Evolutionary conservation across 2,113 vertebrate genomes (phyloP), one percentile per base, ranked within the genome.

Genomic region (Lynx canadensis): DNA sequence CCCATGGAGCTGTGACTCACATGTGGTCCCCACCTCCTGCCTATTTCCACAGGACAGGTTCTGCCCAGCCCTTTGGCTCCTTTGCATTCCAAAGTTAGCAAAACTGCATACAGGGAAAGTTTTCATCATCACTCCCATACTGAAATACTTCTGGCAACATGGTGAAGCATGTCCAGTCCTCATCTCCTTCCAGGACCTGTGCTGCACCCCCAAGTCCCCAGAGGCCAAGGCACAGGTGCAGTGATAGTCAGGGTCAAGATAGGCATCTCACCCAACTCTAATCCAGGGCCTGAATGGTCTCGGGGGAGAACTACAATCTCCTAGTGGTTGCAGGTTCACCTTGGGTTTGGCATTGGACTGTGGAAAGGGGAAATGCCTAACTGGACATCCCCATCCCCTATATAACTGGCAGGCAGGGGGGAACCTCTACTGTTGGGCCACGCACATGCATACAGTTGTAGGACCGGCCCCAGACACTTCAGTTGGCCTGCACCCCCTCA

Each of bases 381-480:
- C 23, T 65, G 31, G n/a, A 71, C 82, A 82, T 81, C 7, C 52
- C 3, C 23, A 18, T 13, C 21, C 21, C 63, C 71, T 1, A 0
- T 23, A 45, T 5, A 10, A 4, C 4, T 78, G 90, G 27, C 16
- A 18, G 50, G 7, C 48, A 5, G 5, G 7, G 7, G 10, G 16
- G 57, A 14, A 3, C 9, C 10, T 8, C 27, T 14, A 1, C 50
- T 36, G 23, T 4, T 63, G 45, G 29, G 60, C 52, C 7, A 0
- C 2, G 0, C 8, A 6, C 7, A 1, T 6, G 4, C 0, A 0
- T 27, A 66, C 27, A 21, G 2, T 82, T 10, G 0, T 65, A 41
- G 27, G 45, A 36, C 27, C 31, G 55, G 6, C 27, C 27, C 13
- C 33, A 3, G 11, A 33, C 16, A 1, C 12, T 23, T n/a, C 36